Base-by-base conservation (phyloP, 2,113 vertebrate genomes). In the Erythrocercus mccallii region DNA sequence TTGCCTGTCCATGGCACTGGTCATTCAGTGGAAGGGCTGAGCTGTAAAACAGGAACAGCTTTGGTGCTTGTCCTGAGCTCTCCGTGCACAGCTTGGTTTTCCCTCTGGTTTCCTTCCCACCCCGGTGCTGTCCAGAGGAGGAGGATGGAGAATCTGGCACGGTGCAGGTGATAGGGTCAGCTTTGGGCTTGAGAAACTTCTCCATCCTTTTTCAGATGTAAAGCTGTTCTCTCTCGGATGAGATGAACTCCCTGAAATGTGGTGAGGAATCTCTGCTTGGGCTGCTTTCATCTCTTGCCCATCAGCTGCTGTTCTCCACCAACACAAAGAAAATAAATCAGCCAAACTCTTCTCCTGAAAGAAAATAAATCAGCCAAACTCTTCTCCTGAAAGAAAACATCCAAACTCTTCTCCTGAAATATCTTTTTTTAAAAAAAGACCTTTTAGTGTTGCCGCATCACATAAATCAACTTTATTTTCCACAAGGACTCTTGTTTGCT, bases 271-370 rank as follows among this genome's bases (percentile, higher is more conserved):
- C 85, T 83, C 24, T 51, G 42, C 73, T 62, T 45, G 61, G 61
- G 33, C 8, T 20, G 51, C 90, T 94, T 92, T 94, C 73, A 84
- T 91, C 87, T 96, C 81, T 66, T 92, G 81, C 73, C 93, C 61
- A 16, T 92, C 92, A 92, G 77, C 83, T 94, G 86, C 42, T 92
- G 6, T 58, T 80, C 86, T 83, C 42, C 60, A 77, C 33, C 84
- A 81, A 35, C 65, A 58, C 30, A 65, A 47, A 62, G 69, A 12
- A 74, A 81, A 57, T 14, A 14, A 9, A 81, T 68, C 62, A 81
- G 78, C 38, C 60, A 8, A 85, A 54, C 68, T 83, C 35, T 3
- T 76, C n/a, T 88, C 68, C 81, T 87, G 54, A 56, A 81, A 33
- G 21, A 28, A 80, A 88, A 54, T 14, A 53, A 45, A 83, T 45